phyloP scores from a whole-genome alignment of 1,140 invertebrate species.

The Muscidifurax raptorellus region DNA sequence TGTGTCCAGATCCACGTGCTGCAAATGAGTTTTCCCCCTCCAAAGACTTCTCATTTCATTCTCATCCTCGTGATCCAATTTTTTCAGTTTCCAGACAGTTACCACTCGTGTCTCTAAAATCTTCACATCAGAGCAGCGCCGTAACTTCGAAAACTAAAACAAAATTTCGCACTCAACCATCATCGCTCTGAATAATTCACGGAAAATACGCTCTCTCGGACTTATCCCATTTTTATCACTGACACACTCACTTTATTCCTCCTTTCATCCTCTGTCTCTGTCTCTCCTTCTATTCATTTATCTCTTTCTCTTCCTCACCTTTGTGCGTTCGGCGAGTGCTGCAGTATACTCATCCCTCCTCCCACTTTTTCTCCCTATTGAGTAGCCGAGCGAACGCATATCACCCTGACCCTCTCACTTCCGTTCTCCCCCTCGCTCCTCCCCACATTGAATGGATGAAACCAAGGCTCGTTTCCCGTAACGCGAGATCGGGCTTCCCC shows the following conservation, averaged over 20 bases:
- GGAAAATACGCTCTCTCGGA: neutral
- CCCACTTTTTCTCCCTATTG: neutral
- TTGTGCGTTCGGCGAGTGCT: neutral
- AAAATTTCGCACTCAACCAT: neutral
- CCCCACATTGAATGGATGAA: neutral
- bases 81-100: neutral
- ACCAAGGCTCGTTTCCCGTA: conserved; percentile 60
- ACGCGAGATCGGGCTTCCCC: conserved; percentile 43
- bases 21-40: neutral
- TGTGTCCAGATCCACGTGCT: neutral
- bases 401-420: conserved; percentile 25
- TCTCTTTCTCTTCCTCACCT: neutral
- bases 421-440: neutral
- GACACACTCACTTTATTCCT: neutral
- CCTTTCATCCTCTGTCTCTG: neutral
- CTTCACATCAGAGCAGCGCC: neutral
- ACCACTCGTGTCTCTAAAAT: neutral
- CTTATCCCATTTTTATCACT: neutral
- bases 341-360: conserved; percentile 17
- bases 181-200: neutral
- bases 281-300: neutral
- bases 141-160: neutral
- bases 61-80: neutral
- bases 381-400: conserved; percentile 1
- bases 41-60: neutral